phyloP scores from a whole-genome alignment of 2,888 invertebrate genomes.

The Vesta saturnalis region DNA sequence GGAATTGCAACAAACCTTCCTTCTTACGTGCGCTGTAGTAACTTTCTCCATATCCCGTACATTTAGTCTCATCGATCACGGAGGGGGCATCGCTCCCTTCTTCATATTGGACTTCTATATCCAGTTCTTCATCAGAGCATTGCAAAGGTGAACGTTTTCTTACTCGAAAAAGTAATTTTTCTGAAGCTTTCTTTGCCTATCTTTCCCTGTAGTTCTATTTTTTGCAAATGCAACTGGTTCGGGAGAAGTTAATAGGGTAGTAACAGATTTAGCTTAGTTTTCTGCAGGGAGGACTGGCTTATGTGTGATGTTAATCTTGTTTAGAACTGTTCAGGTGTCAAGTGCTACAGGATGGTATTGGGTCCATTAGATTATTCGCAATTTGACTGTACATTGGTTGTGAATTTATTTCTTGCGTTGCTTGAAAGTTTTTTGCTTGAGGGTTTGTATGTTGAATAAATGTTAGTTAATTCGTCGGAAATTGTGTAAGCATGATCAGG shows the following conservation, averaged over 20 bases:
- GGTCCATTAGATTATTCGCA: slow-evolving; percentile 1
- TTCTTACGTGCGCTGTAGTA: not conserved
- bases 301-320: slow-evolving; percentile 18
- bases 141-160: slow-evolving; percentile 18
- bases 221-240: no score
- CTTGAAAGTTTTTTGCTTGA: not conserved
- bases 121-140: slow-evolving; percentile 27
- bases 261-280: slow-evolving; percentile 24
- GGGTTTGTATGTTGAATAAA: slow-evolving; percentile 5
- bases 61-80: slow-evolving; percentile 30
- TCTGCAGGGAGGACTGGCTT: slow-evolving; percentile 21
- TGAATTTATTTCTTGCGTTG: no score
- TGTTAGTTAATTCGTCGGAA: no score
- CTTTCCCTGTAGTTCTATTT: no score
- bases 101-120: slow-evolving; percentile 22
- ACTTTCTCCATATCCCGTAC: no score
- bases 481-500: slow-evolving; percentile 37
- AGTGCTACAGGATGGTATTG: slow-evolving; percentile 16
- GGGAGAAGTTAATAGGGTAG: slow-evolving; percentile 30
- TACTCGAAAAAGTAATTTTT: no score
- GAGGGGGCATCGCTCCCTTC: no score
- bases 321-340: slow-evolving; percentile 16
- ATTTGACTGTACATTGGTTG: no score
- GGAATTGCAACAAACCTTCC: slow-evolving; percentile 26
- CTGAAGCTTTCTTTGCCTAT: no score